phyloP scores from a whole-genome alignment of 2,113 vertebrate species.

The Motacilla alba region DNA sequence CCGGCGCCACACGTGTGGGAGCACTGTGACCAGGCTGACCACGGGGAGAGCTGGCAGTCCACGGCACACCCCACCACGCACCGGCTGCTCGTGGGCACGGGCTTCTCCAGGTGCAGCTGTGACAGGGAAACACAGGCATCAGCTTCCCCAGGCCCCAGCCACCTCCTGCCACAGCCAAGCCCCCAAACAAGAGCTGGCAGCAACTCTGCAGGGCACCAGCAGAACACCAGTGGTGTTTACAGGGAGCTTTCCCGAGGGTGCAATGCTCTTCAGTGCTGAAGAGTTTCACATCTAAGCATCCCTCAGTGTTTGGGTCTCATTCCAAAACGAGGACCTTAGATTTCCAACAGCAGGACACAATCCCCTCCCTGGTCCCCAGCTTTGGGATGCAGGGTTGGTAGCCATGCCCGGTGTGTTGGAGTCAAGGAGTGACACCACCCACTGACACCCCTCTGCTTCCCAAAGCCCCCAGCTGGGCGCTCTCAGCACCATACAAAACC shows the following conservation, averaged over 20 bases:
- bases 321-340: neutral
- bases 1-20: conserved; percentile 86
- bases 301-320: neutral
- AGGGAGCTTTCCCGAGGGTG: rapidly evolving
- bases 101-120: conserved; percentile 78
- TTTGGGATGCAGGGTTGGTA: neutral
- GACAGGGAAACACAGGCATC: neutral
- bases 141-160: neutral
- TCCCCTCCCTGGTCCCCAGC: neutral
- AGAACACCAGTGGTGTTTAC: rapidly evolving
- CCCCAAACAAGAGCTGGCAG: rapidly evolving
- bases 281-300: neutral
- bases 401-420: rapidly evolving
- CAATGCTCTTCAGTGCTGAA: rapidly evolving
- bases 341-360: neutral
- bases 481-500: neutral
- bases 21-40: conserved; percentile 91
- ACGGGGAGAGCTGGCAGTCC: conserved; percentile 87
- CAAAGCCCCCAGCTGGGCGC: neutral
- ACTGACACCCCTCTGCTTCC: neutral
- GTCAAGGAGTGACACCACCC: neutral
- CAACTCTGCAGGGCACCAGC: rapidly evolving
- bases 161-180: neutral
- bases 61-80: conserved; percentile 87
- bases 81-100: conserved; percentile 66